Evolutionary conservation across 2,113 vertebrate genomes (phyloP), one percentile per base, ranked within the genome.

Genomic region (Nibea coibor): DNA sequence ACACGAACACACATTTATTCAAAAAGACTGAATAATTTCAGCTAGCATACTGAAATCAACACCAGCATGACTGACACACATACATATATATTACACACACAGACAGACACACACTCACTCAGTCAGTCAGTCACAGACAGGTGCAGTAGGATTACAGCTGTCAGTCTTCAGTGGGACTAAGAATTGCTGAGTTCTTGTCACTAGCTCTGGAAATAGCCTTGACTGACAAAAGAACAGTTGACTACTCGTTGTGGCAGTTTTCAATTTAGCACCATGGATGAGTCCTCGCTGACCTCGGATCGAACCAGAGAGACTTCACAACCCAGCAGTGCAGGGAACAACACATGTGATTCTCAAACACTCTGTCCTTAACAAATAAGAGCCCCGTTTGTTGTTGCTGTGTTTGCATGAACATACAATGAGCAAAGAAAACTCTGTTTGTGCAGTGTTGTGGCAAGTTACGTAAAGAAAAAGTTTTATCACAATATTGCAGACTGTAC

Each of bases 131-230:
- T 39, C 24, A 19, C 2, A 45, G 63, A 92, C 87, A 90, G 88
- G 84, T 91, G 91, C 89, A 85, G 64, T 20, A 48, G 82, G 86
- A 87, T 75, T 82, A 71, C 78, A 85, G 89, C 88, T 87, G 90
- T 20, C 87, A 87, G 75, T 90, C 84, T 89, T 77, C 77, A 79
- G 61, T 19, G 67, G 16, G 19, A 89, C 84, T 75, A 84, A 78
- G 85, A 89, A 85, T 66, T 57, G 83, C 82, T 35, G 59, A 61
- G 42, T 85, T 82, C 59, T 84, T 91, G 91, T 93, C 73, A 91
- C 90, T 85, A 68, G 57, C 87, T 82, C 86, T 91, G 89, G 90
- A 94, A 94, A 94, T 89, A 92, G 91, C 81, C 87, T 72, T 26
- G 43, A 88, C 87, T 83, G 78, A 87, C 81, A 71, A 80, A 88